phyloP scores from a whole-genome alignment of 1,140 invertebrate genomes.

The Calycopis cecrops region DNA sequence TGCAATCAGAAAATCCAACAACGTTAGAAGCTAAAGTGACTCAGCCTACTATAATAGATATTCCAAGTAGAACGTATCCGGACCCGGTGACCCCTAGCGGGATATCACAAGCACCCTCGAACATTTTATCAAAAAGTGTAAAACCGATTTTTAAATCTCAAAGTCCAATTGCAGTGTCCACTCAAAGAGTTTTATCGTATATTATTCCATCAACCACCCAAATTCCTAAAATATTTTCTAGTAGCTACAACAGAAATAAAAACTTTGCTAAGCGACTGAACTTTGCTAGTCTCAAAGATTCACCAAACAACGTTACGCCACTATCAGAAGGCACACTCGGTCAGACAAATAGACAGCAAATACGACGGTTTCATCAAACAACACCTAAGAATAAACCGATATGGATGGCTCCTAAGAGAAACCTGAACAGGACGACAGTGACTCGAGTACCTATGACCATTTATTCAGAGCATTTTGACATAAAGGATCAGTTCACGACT shows the following conservation, averaged over 20 bases:
- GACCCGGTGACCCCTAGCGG: neutral
- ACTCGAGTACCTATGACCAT: constrained; percentile 49
- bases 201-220: constrained; percentile 35
- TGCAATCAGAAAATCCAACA: constrained; percentile 2
- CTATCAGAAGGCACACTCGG: constrained; percentile 31
- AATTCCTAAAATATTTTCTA: constrained; percentile 38
- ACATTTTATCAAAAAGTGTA: constrained; percentile 27
- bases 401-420: constrained; percentile 58
- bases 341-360: constrained; percentile 31
- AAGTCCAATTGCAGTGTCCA: constrained; percentile 39
- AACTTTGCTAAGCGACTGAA: constrained; percentile 61
- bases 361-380: constrained; percentile 51
- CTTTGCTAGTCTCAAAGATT: constrained; percentile 47
- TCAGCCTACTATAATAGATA: constrained; percentile 25
- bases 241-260: constrained; percentile 44
- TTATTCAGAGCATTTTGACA: constrained; percentile 64
- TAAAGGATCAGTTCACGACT: constrained; percentile 50
- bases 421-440: constrained; percentile 35
- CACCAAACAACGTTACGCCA: constrained; percentile 52
- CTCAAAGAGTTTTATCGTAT: constrained; percentile 35
- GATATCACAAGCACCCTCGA: constrained; percentile 23
- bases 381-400: constrained; percentile 56
- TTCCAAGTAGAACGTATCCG: constrained; percentile 10
- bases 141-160: constrained; percentile 31
- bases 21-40: constrained; percentile 31